Base-by-base conservation (phyloP, 2,888 invertebrate genomes). In the Eristalinus aeneus region DNA sequence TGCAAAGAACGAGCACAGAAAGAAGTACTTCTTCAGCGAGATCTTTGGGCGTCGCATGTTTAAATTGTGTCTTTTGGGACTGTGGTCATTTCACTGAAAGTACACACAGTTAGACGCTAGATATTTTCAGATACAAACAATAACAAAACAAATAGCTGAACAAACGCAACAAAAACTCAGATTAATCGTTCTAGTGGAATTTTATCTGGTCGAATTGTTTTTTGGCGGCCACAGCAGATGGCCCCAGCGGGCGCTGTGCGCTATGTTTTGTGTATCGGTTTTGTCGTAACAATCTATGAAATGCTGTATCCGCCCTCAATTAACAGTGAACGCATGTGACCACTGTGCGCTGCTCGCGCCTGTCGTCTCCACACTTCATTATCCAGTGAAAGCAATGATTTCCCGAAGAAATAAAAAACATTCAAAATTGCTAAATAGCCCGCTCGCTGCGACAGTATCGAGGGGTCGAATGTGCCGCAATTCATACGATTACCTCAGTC, bases 21-120 rank as follows among this genome's bases (percentile, higher is more conserved):
- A 93, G 91, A 94, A 94, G 90, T 94, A 94, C 91, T 94, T 93
- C 89, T 94, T 94, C 85, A 94, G 90, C 81, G 94, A 94, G 89
- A 94, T 92, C 91, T 94, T 94, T 89, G 93, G 93, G 90, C 94
- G 93, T 92, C 93, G 93, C 94, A 94, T 94, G 89, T 88, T 91
- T 88, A 79, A 64, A 86, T 64, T 78, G 27, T 74, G 69, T 75
- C 81, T 56, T 73, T 76, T 39, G 80, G 67, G 67, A 32, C 56
- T 60, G 68, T 85, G 68, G 68, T 68, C 85, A 85, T 85, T 80
- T 85, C 85, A 85, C 85, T 85, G 56, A 31, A 85, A 85, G 10
- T 12, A 75, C 39, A 65, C 8, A 31, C 58, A 74, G 11, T 39
- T 22, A 56, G 11, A 46, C 16, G 22, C 12, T 39, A 32, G 27